These are phyloP conservation scores for Holocentrus rufus DNA, from an alignment of 2,797 vertebrate genomes.

Conservation along the genomic window DNA sequence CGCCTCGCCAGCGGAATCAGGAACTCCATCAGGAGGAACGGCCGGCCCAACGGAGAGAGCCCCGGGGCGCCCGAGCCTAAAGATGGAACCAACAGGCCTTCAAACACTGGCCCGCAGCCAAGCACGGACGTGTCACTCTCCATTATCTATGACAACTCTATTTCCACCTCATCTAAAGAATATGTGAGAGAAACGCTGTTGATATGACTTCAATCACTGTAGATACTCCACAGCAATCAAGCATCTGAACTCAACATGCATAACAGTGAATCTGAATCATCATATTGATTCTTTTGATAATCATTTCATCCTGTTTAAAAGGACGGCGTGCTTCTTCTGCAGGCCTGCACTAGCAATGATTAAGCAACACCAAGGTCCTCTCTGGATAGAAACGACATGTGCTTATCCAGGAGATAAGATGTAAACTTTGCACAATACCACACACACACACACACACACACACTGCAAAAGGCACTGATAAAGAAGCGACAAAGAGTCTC, in stretches of 20 bases:
- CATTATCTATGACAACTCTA: slow-evolving; percentile 42
- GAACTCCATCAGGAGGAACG: slow-evolving; percentile 65
- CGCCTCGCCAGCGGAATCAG: slow-evolving; percentile 77
- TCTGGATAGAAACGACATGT: slow-evolving; percentile 44
- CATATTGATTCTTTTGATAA: background rate
- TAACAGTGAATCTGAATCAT: slow-evolving; percentile 12
- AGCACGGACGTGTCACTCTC: slow-evolving; percentile 50
- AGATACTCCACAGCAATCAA: background rate
- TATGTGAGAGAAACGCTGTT: slow-evolving; percentile 66
- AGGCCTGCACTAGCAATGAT: slow-evolving; percentile 62
- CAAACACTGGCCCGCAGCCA: slow-evolving; percentile 12
- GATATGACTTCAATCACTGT: slow-evolving; percentile 55
- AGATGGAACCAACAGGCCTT: slow-evolving; percentile 20
- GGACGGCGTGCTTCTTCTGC: slow-evolving; percentile 40
- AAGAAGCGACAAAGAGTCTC: background rate
- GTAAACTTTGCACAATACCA: slow-evolving; percentile 61
- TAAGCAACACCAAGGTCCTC: slow-evolving; percentile 50
- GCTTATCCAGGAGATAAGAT: slow-evolving; percentile 68
- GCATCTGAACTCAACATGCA: too few relatives aligned
- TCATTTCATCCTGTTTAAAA: background rate
- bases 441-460: background rate
- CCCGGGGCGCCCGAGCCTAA: background rate
- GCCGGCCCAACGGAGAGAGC: background rate
- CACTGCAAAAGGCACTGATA: background rate
- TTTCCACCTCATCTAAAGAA: slow-evolving; percentile 34